These are phyloP conservation scores for Homalodisca vitripennis DNA, from an alignment of 1,140 invertebrate genomes.

Conservation along the genomic window DNA sequence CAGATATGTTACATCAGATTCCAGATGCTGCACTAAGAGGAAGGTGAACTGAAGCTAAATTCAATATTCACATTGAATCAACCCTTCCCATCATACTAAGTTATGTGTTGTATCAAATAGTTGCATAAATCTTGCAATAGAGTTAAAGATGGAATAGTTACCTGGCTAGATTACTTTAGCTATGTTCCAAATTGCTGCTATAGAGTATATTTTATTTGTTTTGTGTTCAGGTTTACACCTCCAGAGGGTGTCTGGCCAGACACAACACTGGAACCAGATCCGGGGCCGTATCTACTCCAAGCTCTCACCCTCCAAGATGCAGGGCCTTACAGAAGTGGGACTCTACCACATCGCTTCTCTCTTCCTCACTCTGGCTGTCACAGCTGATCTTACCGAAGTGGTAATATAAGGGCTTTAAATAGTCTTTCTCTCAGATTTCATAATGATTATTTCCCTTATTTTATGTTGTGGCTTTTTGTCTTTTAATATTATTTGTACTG, in stretches of 20 bases:
- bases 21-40: no score
- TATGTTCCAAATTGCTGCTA: no score
- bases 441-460: constrained; percentile 7
- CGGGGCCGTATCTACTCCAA: constrained; percentile 53
- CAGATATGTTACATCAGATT: no score
- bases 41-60: no score
- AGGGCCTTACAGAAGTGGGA: constrained; percentile 48
- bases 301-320: constrained; percentile 50
- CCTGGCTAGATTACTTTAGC: no score
- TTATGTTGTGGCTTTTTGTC: constrained; percentile 17
- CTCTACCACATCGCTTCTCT: constrained; percentile 52
- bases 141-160: no score
- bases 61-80: no score
- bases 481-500: no score
- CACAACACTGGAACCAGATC: constrained; percentile 52
- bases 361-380: constrained; percentile 51
- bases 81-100: no score
- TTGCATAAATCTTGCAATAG: no score
- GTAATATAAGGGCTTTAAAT: constrained; percentile 41
- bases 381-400: constrained; percentile 49
- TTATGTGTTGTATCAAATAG: no score
- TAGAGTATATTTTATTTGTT: no score
- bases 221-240: constrained; percentile 50
- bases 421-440: not conserved
- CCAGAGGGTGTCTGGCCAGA: constrained; percentile 44